Evolutionary conservation across 1,140 invertebrate species (phyloP).

Genomic region (Dufourea novaeangliae): DNA sequence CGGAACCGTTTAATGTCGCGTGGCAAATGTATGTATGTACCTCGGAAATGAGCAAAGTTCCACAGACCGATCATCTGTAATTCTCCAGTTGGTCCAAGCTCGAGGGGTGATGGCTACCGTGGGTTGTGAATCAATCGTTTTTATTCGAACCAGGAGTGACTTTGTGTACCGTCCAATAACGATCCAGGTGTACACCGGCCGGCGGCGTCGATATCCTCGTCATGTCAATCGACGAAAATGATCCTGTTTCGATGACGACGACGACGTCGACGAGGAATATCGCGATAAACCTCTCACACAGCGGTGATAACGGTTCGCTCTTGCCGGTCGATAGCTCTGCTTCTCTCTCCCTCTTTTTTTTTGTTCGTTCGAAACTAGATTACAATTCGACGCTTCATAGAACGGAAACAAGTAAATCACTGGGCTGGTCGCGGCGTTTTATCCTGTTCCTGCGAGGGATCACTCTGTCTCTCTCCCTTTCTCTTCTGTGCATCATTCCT

Average conservation of each 20-base stretch:
- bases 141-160: constrained; percentile 32
- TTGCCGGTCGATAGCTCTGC: constrained; percentile 24
- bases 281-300: constrained; percentile 49
- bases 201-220: constrained; percentile 46
- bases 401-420: constrained; percentile 17
- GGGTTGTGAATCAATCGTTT: constrained; percentile 41
- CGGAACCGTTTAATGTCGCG: too few relatives aligned
- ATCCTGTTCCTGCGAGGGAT: not conserved
- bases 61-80: constrained; percentile 46
- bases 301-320: constrained; percentile 48
- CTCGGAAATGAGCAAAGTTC: constrained; percentile 51
- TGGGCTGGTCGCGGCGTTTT: not conserved
- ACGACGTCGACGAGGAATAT: constrained; percentile 43
- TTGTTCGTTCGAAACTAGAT: constrained; percentile 25
- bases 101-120: too few relatives aligned
- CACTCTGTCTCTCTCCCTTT: too few relatives aligned
- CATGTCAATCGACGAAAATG: constrained; percentile 48
- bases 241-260: constrained; percentile 45
- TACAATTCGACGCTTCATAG: constrained; percentile 47
- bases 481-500: not conserved
- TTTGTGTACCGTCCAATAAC: constrained; percentile 41
- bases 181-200: constrained; percentile 42
- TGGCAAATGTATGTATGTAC: constrained; percentile 20
- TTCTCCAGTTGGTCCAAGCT: constrained; percentile 19
- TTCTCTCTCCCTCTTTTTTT: not conserved